Conservation (phyloP, 2,797 vertebrate species). For the Meriones psammophilus region DNA sequence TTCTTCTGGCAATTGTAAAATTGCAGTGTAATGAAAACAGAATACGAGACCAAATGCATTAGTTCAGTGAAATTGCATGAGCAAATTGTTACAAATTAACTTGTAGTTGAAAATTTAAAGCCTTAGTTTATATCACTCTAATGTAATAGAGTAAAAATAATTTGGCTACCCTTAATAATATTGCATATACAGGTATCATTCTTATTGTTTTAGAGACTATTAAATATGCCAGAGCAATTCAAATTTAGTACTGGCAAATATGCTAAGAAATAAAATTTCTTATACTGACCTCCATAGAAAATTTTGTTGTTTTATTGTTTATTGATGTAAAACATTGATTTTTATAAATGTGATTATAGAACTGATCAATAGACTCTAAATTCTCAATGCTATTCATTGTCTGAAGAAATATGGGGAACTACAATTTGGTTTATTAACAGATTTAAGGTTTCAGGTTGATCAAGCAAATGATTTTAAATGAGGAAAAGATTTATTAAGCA, state of each 20-base stretch:
- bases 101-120: background rate
- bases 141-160: background rate
- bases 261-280: background rate
- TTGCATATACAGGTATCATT: background rate
- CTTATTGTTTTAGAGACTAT: background rate
- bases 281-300: background rate
- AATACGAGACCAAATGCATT: constrained; percentile 31
- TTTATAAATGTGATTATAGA: constrained; percentile 50
- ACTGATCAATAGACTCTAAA: constrained; percentile 53
- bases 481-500: background rate
- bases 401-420: constrained; percentile 70
- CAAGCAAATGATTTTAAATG: background rate
- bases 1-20: constrained; percentile 62
- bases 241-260: background rate
- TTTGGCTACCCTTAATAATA: background rate
- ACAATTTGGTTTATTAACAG: background rate
- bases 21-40: constrained; percentile 47
- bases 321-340: constrained; percentile 41
- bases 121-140: constrained; percentile 26
- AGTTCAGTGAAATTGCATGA: constrained; percentile 52
- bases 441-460: background rate
- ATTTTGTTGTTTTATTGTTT: accelerated
- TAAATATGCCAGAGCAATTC: background rate
- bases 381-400: constrained; percentile 35
- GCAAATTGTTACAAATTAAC: constrained; percentile 63